Evolutionary conservation across 2,113 vertebrate genomes (phyloP).

Genomic region (Acanthisitta chloris): DNA sequence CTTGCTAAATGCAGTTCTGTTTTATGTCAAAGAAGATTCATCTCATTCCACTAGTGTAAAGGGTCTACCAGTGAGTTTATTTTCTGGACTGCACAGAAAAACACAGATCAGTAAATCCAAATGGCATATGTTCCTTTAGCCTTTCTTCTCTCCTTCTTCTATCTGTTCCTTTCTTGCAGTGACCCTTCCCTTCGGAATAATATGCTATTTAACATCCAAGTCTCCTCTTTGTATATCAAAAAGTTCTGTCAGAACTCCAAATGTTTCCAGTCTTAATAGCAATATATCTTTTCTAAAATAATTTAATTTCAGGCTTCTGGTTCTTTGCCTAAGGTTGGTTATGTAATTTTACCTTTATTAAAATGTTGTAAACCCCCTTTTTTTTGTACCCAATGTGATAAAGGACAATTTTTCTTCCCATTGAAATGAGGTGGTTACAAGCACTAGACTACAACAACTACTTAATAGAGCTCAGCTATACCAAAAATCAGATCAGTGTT

Average conservation of each 20-base stretch:
- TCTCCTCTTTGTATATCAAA: not conserved
- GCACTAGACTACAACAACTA: not conserved
- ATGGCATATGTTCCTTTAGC: not conserved
- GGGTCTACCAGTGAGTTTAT: not conserved
- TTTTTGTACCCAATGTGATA: not conserved
- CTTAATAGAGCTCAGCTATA: not conserved
- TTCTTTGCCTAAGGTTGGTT: not conserved
- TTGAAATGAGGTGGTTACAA: not conserved
- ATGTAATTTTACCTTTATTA: not conserved
- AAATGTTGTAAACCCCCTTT: not conserved
- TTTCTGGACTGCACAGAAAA: not conserved
- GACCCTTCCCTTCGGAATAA: not conserved
- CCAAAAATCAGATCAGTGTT: not conserved
- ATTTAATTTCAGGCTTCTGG: not conserved
- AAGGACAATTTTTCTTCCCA: not conserved
- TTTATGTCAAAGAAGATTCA: not conserved
- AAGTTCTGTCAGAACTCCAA: not conserved
- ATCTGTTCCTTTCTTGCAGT: not conserved
- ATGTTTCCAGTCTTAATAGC: not conserved
- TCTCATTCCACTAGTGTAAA: not conserved
- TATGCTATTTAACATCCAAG: not conserved
- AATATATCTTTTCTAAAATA: not conserved
- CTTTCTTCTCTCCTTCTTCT: not conserved
- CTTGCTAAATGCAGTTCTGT: not conserved
- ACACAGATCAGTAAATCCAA: not conserved